Evolutionary conservation across 2,888 invertebrate genomes (phyloP).

Genomic region (Frankliniella fusca): DNA sequence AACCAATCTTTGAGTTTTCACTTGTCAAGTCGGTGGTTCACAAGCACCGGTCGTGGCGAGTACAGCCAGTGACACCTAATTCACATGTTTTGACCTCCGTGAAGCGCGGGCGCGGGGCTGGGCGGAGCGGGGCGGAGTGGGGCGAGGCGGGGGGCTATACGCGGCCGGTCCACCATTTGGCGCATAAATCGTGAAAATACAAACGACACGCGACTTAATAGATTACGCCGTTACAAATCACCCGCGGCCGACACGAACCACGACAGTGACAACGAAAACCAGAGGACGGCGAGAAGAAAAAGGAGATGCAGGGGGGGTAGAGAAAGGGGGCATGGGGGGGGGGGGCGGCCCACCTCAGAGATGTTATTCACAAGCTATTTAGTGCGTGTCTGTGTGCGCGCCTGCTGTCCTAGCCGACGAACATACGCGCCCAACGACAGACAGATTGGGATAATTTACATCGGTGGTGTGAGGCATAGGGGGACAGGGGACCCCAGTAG

Average conservation of each 20-base stretch:
- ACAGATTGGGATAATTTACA: slow-evolving; percentile 20
- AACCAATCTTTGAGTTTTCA: too few relatives aligned
- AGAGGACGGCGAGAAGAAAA: too few relatives aligned
- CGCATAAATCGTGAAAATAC: slow-evolving; percentile 15
- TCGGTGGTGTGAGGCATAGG: too few relatives aligned
- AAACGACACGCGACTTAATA: slow-evolving; percentile 4
- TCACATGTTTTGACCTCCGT: too few relatives aligned
- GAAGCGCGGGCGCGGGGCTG: background rate
- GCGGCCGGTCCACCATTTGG: slow-evolving; percentile 1
- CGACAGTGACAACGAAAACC: background rate
- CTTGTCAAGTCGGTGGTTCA: too few relatives aligned
- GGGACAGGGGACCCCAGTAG: too few relatives aligned
- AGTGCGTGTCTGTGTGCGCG: slow-evolving; percentile 12
- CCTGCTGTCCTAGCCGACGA: background rate
- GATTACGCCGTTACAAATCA: slow-evolving; percentile 12
- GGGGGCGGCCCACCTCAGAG: background rate
- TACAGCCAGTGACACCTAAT: too few relatives aligned
- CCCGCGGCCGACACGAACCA: background rate
- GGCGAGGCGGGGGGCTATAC: background rate
- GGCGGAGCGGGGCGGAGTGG: too few relatives aligned
- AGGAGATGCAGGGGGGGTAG: too few relatives aligned
- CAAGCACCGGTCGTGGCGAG: too few relatives aligned
- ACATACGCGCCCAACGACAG: background rate
- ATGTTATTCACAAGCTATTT: slow-evolving; percentile 21
- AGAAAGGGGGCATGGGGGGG: background rate